Conservation (phyloP, 1,140 invertebrate genomes). For the Sinonovacula constricta region DNA sequence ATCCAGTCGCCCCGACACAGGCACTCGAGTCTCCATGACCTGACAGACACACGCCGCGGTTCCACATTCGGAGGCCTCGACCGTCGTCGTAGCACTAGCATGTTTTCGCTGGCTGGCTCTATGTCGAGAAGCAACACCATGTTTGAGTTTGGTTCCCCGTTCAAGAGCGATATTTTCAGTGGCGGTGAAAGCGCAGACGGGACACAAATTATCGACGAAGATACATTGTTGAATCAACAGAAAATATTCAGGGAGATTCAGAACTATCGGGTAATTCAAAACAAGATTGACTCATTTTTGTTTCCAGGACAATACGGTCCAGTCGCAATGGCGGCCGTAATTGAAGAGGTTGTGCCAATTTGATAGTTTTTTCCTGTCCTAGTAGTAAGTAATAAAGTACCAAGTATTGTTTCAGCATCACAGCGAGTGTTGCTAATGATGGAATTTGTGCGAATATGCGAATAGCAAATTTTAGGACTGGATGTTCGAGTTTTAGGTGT, state of each 20-base stretch:
- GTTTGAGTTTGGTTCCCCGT: slow-evolving; percentile 5
- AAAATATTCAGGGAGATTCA: slow-evolving; percentile 52
- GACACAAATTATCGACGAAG: slow-evolving; percentile 55
- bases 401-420: no score
- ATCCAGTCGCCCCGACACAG: slow-evolving; percentile 25
- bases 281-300: not conserved
- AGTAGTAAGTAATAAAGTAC: no score
- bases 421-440: no score
- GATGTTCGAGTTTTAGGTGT: no score
- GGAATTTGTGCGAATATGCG: no score
- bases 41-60: not conserved
- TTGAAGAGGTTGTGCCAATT: not conserved
- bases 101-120: slow-evolving; percentile 12
- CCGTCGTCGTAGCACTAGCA: slow-evolving; percentile 15
- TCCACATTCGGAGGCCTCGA: slow-evolving; percentile 4
- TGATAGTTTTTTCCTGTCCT: no score
- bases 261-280: slow-evolving; percentile 40
- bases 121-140: slow-evolving; percentile 34
- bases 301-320: not conserved
- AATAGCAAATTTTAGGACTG: no score
- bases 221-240: slow-evolving; percentile 53
- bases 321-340: not conserved
- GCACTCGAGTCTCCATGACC: slow-evolving; percentile 16
- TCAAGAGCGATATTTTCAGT: slow-evolving; percentile 2
- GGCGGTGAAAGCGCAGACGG: slow-evolving; percentile 6